phyloP scores from a whole-genome alignment of 2,113 vertebrate genomes.

The Narcine bancroftii region DNA sequence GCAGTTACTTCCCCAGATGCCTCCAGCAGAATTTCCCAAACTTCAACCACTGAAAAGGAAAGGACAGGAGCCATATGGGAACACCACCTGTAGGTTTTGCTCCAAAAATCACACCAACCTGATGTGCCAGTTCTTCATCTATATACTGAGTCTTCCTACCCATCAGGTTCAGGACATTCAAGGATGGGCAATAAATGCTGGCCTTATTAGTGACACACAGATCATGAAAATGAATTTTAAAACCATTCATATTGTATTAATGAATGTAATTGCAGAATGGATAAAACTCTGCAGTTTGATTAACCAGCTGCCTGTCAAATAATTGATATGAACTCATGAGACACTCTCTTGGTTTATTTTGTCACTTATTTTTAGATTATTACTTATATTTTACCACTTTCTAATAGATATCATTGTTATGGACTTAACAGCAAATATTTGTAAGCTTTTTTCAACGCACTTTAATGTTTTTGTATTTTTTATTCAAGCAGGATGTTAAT shows the following conservation, averaged over 20 bases:
- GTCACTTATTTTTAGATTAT: neutral
- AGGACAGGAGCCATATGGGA: too few species aligned
- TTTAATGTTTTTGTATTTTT: slow-evolving; percentile 10
- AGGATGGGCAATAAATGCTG: too few species aligned
- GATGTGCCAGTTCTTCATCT: too few species aligned
- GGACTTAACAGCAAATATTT: neutral
- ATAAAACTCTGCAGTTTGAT: neutral
- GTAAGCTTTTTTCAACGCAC: neutral
- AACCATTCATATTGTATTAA: neutral
- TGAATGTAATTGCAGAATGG: neutral
- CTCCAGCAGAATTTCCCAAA: too few species aligned
- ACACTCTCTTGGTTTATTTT: neutral
- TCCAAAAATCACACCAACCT: too few species aligned
- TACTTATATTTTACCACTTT: neutral
- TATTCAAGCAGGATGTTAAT: neutral
- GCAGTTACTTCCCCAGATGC: too few species aligned
- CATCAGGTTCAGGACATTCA: too few species aligned
- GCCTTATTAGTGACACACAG: too few species aligned
- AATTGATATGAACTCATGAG: neutral
- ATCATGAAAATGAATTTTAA: neutral
- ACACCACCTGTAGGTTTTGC: too few species aligned
- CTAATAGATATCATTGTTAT: neutral
- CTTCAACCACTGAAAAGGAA: too few species aligned
- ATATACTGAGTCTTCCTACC: too few species aligned
- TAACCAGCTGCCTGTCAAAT: neutral